Conservation (phyloP, 2,888 invertebrate species). For the Hypomecis atomaria region DNA sequence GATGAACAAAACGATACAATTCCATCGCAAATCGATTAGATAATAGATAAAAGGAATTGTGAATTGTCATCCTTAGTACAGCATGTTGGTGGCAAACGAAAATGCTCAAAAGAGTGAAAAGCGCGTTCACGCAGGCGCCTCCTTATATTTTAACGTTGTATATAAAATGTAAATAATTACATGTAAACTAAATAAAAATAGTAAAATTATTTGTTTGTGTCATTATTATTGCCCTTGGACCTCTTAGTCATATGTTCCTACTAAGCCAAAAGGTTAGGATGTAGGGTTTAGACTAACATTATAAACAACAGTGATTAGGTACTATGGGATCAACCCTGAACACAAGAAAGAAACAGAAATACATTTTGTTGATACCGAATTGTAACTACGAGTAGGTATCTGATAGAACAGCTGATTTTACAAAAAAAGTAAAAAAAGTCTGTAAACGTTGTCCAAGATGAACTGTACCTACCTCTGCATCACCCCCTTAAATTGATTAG, state of each 20-base stretch:
- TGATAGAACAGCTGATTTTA: too few species aligned
- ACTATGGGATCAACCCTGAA: too few species aligned
- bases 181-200: constrained; percentile 77
- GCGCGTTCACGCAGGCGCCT: constrained; percentile 61
- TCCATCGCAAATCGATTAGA: background rate
- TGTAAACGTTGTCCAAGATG: too few species aligned
- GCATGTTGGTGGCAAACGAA: constrained; percentile 40
- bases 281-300: too few species aligned
- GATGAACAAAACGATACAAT: constrained; percentile 5
- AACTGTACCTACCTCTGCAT: too few species aligned
- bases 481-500: too few species aligned
- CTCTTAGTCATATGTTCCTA: background rate
- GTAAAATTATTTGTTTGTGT: constrained; percentile 34
- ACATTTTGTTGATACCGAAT: too few species aligned
- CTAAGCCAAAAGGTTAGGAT: background rate
- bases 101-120: constrained; percentile 74
- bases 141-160: constrained; percentile 74
- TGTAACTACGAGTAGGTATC: too few species aligned
- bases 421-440: too few species aligned
- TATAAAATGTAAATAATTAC: constrained; percentile 79
- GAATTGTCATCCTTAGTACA: constrained; percentile 28
- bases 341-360: too few species aligned
- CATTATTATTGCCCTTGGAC: background rate
- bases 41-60: background rate
- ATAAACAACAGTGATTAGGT: too few species aligned